Evolutionary conservation across 2,797 vertebrate genomes (phyloP).

Genomic region (Brachymystax lenok): DNA sequence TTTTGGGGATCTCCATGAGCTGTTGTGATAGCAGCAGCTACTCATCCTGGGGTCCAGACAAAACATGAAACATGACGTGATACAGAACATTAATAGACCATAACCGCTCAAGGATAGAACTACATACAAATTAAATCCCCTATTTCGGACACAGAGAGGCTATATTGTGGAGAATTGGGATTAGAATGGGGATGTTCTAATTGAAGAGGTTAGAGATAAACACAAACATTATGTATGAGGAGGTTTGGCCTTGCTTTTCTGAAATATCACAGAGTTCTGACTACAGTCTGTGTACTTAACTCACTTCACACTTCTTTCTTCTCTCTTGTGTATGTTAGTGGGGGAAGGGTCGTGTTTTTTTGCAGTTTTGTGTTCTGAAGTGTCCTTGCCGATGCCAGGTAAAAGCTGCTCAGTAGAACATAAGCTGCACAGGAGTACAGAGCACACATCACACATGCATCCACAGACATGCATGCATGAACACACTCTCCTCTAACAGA

Average conservation of each 20-base stretch:
- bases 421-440: not conserved
- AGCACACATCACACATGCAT: no score
- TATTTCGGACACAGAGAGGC: not conserved
- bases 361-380: not conserved
- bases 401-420: constrained; percentile 3
- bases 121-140: not conserved
- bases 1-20: not conserved
- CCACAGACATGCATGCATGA: no score
- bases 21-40: not conserved
- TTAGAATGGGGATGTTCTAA: not conserved
- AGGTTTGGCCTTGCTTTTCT: not conserved
- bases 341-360: not conserved
- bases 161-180: not conserved
- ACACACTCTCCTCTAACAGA: no score
- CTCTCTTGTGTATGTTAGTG: not conserved
- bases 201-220: not conserved
- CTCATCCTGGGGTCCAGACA: no score
- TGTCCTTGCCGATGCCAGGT: not conserved
- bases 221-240: not conserved
- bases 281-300: no score
- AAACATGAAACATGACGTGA: no score
- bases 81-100: no score
- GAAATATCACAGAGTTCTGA: not conserved
- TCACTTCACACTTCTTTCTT: not conserved
- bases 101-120: no score